A percentile compares a stretch with the other conserved stretches of the same genome.
These are phyloP conservation scores for Palaemon carinicauda DNA, from an alignment of 1,140 invertebrate genomes.

Conservation along the genomic window DNA sequence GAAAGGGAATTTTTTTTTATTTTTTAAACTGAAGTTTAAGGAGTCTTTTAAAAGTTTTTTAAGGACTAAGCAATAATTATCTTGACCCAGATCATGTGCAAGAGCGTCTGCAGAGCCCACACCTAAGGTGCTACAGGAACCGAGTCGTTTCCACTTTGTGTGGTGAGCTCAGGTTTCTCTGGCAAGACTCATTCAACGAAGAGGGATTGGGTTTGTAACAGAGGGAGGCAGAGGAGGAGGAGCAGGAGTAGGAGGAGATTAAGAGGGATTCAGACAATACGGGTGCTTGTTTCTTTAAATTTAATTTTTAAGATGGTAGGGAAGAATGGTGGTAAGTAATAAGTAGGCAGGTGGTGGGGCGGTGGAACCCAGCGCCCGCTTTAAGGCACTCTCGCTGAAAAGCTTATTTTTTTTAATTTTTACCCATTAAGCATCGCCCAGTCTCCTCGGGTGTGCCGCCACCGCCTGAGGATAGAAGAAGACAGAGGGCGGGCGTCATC, in stretches of 20 bases:
- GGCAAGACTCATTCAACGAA: background rate
- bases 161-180: background rate
- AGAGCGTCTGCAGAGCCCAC: background rate
- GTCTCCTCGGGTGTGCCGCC: slow-evolving; percentile 38
- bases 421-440: slow-evolving; percentile 48
- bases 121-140: background rate
- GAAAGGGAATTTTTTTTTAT: too few relatives aligned
- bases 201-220: background rate
- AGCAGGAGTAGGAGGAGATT: background rate
- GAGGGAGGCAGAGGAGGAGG: too few relatives aligned
- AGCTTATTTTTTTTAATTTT: background rate
- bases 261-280: background rate
- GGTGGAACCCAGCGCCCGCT: background rate
- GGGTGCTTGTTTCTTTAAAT: too few relatives aligned
- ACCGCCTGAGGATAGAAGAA: background rate
- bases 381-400: background rate
- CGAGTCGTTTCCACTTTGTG: background rate
- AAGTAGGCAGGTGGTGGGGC: slow-evolving; percentile 16
- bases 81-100: background rate
- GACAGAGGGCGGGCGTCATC: slow-evolving; percentile 19
- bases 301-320: background rate
- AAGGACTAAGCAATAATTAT: background rate
- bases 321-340: slow-evolving; percentile 12
- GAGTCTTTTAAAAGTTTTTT: background rate
- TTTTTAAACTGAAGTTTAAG: too few relatives aligned